Percentiles rank a stretch among this genome's conserved stretches.
Evolutionary conservation across 1,140 invertebrate genomes (phyloP).

Genomic region (Dendrolimus kikuchii): DNA sequence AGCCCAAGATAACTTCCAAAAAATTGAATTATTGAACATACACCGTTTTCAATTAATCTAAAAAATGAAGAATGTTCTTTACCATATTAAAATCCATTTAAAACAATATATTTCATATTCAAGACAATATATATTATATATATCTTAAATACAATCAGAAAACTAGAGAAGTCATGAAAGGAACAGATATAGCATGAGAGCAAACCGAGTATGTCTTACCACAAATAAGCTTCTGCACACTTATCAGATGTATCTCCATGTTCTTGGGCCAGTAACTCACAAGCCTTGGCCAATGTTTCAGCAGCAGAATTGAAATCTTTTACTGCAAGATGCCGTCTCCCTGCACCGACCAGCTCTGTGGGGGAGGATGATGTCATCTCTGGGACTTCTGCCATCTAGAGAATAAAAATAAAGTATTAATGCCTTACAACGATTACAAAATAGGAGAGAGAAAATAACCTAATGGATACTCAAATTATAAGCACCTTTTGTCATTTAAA

Average conservation of each 20-base stretch:
- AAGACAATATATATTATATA: too few species aligned
- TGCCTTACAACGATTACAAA: not conserved
- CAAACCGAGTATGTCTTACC: constrained; percentile 68
- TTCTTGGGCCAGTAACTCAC: constrained; percentile 78
- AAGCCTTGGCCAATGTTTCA: constrained; percentile 82
- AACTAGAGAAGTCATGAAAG: too few species aligned
- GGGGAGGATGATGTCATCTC: constrained; percentile 63
- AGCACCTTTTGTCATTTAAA: too few species aligned
- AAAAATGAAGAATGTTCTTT: too few species aligned
- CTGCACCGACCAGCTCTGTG: constrained; percentile 76
- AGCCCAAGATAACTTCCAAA: too few species aligned
- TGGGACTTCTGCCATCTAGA: constrained; percentile 74
- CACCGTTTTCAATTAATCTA: too few species aligned
- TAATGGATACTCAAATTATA: too few species aligned
- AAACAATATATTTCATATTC: too few species aligned
- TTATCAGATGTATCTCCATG: constrained; percentile 85
- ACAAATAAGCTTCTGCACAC: constrained; percentile 87
- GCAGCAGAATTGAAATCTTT: constrained; percentile 85
- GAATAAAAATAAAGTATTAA: constrained; percentile 8
- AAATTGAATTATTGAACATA: too few species aligned
- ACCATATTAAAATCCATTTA: too few species aligned
- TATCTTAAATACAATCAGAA: too few species aligned
- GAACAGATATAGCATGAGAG: not conserved
- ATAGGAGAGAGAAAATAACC: too few species aligned
- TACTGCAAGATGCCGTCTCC: constrained; percentile 85